Percentiles rank a stretch among this genome's conserved stretches.
These are phyloP conservation scores for Phaonia tiefii DNA, from an alignment of 2,888 invertebrate genomes.

Conservation along the genomic window DNA sequence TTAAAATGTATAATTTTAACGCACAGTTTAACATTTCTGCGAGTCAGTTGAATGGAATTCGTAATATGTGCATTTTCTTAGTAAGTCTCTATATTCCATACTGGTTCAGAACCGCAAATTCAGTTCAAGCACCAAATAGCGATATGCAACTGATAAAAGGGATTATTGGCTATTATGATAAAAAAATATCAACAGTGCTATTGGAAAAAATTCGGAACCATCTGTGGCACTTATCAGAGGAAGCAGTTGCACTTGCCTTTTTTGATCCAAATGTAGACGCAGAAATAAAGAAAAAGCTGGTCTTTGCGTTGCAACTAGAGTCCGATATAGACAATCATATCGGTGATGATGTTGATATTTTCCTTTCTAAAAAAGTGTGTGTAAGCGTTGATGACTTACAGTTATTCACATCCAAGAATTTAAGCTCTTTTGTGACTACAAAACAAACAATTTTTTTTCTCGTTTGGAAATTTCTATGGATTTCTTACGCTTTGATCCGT, in stretches of 20 bases:
- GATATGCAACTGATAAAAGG: not conserved
- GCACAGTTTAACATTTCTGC: slow-evolving; percentile 23
- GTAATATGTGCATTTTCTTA: slow-evolving; percentile 27
- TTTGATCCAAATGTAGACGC: slow-evolving; percentile 23
- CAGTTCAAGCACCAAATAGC: slow-evolving; percentile 8
- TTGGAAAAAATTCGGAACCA: slow-evolving; percentile 2
- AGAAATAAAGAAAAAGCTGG: slow-evolving; percentile 15
- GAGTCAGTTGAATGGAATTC: slow-evolving; percentile 25
- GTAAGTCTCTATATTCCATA: slow-evolving; percentile 29
- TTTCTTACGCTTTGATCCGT: not conserved
- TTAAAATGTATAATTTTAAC: not conserved
- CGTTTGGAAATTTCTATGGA: not conserved
- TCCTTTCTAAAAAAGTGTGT: slow-evolving; percentile 9
- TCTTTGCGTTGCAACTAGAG: slow-evolving; percentile 3
- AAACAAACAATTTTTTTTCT: not conserved
- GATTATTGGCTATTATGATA: not conserved
- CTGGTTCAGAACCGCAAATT: slow-evolving; percentile 11
- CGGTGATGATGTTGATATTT: slow-evolving; percentile 21
- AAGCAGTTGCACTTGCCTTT: slow-evolving; percentile 34
- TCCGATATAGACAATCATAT: not conserved
- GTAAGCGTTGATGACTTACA: too few relatives aligned
- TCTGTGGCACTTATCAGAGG: not conserved
- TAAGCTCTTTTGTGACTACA: too few relatives aligned
- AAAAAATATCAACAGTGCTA: not conserved
- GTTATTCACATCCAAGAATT: too few relatives aligned